Conservation (phyloP, 2,113 vertebrate species). For the Octodon degus region DNA sequence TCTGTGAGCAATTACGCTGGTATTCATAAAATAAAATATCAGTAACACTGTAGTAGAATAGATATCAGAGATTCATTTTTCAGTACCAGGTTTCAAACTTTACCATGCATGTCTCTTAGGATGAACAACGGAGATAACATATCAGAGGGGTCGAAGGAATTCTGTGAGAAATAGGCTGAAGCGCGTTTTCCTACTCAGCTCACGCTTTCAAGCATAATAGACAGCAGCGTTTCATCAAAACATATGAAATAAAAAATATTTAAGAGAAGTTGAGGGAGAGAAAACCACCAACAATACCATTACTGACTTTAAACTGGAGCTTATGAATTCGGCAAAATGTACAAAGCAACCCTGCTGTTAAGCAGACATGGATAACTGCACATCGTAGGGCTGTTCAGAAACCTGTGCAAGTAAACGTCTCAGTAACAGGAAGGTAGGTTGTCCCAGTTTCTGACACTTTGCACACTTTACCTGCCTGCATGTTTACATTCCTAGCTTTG, state of each 20-base stretch:
- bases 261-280: not conserved
- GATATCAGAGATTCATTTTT: not conserved
- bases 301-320: not conserved
- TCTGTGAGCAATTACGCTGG: not conserved
- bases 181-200: not conserved
- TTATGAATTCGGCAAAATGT: not conserved
- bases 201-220: not conserved
- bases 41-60: not conserved
- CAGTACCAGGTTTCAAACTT: not conserved
- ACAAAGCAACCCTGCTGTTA: not conserved
- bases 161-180: not conserved
- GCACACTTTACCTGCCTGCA: not conserved
- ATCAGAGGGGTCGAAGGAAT: not conserved
- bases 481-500: not conserved
- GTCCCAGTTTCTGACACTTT: not conserved
- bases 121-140: not conserved
- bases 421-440: not conserved
- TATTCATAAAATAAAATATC: not conserved
- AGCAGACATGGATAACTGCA: not conserved
- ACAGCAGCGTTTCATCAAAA: not conserved
- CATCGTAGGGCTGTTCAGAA: not conserved
- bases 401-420: not conserved
- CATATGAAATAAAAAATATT: not conserved
- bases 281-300: not conserved
- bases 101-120: not conserved